phyloP scores from a whole-genome alignment of 1,140 invertebrate genomes.

The Cotesia glomerata region DNA sequence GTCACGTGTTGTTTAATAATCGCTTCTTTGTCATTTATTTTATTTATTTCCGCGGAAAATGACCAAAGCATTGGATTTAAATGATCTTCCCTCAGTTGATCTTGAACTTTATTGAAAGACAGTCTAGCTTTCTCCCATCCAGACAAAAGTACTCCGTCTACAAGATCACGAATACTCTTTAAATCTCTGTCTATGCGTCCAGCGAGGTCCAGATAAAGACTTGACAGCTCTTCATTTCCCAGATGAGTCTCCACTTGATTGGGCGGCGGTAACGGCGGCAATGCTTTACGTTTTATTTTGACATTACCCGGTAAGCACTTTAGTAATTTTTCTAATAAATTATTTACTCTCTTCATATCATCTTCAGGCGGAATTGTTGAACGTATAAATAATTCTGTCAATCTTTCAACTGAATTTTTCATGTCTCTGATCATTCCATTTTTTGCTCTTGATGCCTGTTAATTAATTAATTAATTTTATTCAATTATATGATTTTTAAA shows the following conservation, averaged over 20 bases:
- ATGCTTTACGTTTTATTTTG: background rate
- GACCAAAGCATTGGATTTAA: background rate
- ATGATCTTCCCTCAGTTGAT: background rate
- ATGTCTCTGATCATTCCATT: background rate
- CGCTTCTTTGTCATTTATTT: background rate
- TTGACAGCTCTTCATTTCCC: conserved; percentile 3
- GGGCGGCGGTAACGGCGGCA: background rate
- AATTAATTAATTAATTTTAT: background rate
- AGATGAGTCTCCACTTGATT: background rate
- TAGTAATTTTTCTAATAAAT: background rate
- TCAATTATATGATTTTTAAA: background rate
- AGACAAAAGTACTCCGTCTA: background rate
- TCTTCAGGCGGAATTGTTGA: background rate
- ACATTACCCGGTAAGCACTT: background rate
- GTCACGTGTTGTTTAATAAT: background rate
- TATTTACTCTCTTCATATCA: background rate
- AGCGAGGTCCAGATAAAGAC: background rate
- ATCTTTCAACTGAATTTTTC: background rate
- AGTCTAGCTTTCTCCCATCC: background rate
- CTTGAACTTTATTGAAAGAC: background rate
- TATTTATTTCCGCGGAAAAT: background rate
- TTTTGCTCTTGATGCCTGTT: background rate
- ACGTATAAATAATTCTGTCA: background rate
- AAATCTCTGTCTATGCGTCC: background rate
- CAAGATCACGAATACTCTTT: background rate